Evolutionary conservation across 2,113 vertebrate species (phyloP), one percentile per base, ranked within the genome.

Genomic region (Cyanoderma ruficeps): DNA sequence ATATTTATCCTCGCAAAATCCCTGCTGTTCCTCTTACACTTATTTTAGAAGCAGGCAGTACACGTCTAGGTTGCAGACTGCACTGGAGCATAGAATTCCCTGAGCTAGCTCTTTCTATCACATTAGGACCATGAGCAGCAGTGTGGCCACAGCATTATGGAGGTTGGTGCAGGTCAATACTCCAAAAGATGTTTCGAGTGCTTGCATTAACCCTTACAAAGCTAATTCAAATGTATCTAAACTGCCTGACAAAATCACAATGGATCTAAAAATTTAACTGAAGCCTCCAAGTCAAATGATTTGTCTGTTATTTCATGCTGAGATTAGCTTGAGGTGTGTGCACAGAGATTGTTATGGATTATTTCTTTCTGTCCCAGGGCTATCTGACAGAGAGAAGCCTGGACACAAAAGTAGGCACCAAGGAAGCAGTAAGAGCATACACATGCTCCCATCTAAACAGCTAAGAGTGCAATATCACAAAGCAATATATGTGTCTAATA

Each of bases 41-140:
- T 74, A 75, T 90, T 93, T 92, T 83, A 93, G 74, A 91, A 89
- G 74, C 65, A 53, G 44, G 31, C 47, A 89, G 52, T 86, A 50
- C 22, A 23, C 7, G 13, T 42, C 75, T 61, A 83, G 63, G 61
- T 52, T 6, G 0, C 84, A 90, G 82, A 37, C 81, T 87, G 82
- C 61, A 44, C 33, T 52, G 69, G 56, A 87, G 53, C 75, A 47
- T 53, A 76, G 46, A 42, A 80, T 42, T 88, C 42, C 68, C 64
- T 81, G 71, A 92, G 68, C 31, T 59, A n/a, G 71, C 42, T 90
- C 64, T 76, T 94, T 46, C 59, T 50, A 2, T 20, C 47, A n/a
- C 33, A 20, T 33, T 27, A 44, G 68, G 65, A 77, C 37, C 39
- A 46, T 1, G 3, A 93, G 71, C n/a, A 90, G 55, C 42, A 61